Evolutionary conservation across 2,113 vertebrate genomes (phyloP).

Genomic region (Cavia aperea): DNA sequence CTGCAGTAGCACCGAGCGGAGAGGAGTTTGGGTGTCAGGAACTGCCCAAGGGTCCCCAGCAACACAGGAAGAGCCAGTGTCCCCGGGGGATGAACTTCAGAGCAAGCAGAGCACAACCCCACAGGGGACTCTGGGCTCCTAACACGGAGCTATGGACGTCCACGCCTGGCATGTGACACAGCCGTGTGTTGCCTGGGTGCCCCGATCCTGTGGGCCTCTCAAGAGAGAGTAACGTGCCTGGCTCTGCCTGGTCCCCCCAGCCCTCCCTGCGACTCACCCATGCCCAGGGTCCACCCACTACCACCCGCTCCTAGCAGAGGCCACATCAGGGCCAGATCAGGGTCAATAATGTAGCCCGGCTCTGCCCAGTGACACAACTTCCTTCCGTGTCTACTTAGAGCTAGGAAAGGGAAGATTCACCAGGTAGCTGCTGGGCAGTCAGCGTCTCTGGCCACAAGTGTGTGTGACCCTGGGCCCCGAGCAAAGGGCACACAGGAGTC

Average conservation of each 20-base stretch:
- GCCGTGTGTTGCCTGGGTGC: accelerated
- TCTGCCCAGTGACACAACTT: accelerated
- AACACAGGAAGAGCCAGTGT: background rate
- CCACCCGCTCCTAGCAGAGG: background rate
- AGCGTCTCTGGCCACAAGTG: accelerated
- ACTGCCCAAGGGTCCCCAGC: background rate
- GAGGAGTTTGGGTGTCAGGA: background rate
- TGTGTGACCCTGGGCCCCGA: accelerated
- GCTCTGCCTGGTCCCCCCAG: background rate
- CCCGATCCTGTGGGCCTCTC: accelerated
- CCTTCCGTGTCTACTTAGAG: background rate
- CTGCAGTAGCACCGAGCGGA: background rate
- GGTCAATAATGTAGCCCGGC: background rate
- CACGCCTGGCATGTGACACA: accelerated
- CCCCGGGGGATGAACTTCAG: background rate
- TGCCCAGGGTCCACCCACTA: too few relatives aligned
- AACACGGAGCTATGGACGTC: too few relatives aligned
- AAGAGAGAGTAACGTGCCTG: accelerated
- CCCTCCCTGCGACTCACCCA: background rate
- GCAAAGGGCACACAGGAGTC: background rate
- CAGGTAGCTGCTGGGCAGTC: accelerated
- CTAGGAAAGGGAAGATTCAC: background rate
- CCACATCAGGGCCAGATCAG: background rate
- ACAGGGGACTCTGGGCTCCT: background rate
- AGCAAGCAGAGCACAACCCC: background rate